Conservation (phyloP, 2,888 invertebrate species). For the Flexamia atlantica region DNA sequence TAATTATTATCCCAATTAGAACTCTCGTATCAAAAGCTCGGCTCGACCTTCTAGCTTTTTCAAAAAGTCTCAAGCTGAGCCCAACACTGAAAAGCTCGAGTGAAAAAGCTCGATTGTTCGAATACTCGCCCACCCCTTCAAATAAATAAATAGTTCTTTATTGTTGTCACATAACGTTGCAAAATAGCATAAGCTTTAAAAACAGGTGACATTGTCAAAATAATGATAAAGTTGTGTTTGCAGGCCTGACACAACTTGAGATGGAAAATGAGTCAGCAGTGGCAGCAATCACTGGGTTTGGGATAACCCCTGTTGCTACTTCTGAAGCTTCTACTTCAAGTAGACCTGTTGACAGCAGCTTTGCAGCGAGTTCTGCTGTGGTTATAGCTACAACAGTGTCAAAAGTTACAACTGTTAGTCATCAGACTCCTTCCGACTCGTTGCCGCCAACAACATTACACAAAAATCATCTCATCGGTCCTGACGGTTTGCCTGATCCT, state of each 20-base stretch:
- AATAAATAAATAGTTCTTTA: too few relatives aligned
- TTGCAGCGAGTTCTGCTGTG: neutral
- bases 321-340: neutral
- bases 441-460: neutral
- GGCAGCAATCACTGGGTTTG: constrained; percentile 21
- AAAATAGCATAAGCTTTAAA: too few relatives aligned
- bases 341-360: neutral
- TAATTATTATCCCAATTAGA: too few relatives aligned
- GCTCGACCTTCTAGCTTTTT: too few relatives aligned
- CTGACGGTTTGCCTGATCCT: constrained; percentile 25
- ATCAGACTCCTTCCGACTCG: neutral
- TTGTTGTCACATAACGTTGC: too few relatives aligned
- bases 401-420: neutral
- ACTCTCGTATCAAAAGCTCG: too few relatives aligned
- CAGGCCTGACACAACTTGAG: constrained; percentile 20
- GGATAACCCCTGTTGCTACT: neutral
- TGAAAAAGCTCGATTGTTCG: too few relatives aligned
- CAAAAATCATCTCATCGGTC: neutral
- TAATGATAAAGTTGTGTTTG: too few relatives aligned
- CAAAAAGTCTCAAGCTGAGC: too few relatives aligned
- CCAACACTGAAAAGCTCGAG: too few relatives aligned
- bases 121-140: too few relatives aligned
- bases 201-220: too few relatives aligned
- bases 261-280: constrained; percentile 49
- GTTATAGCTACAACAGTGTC: neutral